Percentiles rank a stretch among this genome's conserved stretches.
Conservation (phyloP, 2,888 invertebrate species). For the Cyclophora albipunctata region DNA sequence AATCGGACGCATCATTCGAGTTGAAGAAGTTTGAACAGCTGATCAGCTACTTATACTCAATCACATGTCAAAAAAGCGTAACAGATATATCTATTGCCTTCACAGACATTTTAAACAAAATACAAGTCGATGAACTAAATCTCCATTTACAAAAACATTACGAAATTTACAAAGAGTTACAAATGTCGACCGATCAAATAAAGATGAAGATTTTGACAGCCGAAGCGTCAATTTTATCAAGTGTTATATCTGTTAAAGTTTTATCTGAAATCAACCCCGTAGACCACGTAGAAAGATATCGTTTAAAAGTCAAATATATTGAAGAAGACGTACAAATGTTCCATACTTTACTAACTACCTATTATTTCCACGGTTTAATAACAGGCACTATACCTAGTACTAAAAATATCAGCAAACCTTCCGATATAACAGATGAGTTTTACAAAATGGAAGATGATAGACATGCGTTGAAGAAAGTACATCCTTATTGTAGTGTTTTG, state of each 20-base stretch:
- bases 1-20: conserved; percentile 48
- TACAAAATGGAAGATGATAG: conserved; percentile 28
- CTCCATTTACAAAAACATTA: conserved; percentile 1
- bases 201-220: conserved; percentile 38
- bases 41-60: conserved; percentile 31
- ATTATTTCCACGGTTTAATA: conserved; percentile 69
- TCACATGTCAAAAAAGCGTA: conserved; percentile 7
- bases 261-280: conserved; percentile 80
- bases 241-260: conserved; percentile 72
- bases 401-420: conserved; percentile 39
- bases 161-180: conserved; percentile 28
- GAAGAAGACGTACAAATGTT: conserved; percentile 80
- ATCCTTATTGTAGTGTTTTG: conserved; percentile 64
- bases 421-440: conserved; percentile 31
- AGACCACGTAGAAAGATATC: conserved; percentile 88
- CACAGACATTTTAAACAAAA: conserved; percentile 23
- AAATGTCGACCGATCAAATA: conserved; percentile 12
- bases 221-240: conserved; percentile 57
- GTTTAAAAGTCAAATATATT: conserved; percentile 81
- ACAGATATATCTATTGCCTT: background rate
- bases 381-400: conserved; percentile 46
- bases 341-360: conserved; percentile 70
- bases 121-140: too few relatives aligned
- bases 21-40: conserved; percentile 48
- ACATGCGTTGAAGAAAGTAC: conserved; percentile 45